These are phyloP conservation scores for Leptinotarsa peninsularis DNA, from an alignment of 2,888 invertebrate species.

Conservation along the genomic window DNA sequence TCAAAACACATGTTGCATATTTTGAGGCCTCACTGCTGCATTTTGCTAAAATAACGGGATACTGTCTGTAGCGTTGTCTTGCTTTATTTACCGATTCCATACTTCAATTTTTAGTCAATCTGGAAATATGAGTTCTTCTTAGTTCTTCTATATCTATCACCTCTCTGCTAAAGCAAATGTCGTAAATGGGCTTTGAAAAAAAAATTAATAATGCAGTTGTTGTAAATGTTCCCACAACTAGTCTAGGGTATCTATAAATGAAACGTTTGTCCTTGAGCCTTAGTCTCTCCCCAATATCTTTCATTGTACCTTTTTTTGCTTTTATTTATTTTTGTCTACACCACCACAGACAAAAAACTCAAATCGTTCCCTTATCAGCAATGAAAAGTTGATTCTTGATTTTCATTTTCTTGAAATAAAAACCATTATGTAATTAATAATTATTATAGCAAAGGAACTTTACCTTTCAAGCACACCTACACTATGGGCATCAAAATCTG, in stretches of 20 bases:
- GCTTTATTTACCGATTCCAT: conserved; percentile 89
- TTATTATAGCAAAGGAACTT: too few species aligned
- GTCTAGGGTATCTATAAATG: conserved; percentile 65
- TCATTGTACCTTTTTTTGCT: conserved; percentile 50
- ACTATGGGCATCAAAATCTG: too few species aligned
- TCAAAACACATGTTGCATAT: conserved; percentile 86
- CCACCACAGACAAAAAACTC: conserved; percentile 82
- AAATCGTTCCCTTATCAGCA: conserved; percentile 77
- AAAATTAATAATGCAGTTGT: conserved; percentile 70
- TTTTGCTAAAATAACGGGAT: conserved; percentile 79
- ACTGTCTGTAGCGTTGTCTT: conserved; percentile 77
- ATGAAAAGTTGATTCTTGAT: conserved; percentile 82
- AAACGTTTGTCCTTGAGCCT: conserved; percentile 47
- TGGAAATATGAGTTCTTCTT: conserved; percentile 47
- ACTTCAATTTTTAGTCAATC: conserved; percentile 45
- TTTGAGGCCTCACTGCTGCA: conserved; percentile 76
- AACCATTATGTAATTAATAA: conserved; percentile 32
- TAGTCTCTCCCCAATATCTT: conserved; percentile 26
- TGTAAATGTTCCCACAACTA: conserved; percentile 71
- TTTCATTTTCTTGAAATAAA: conserved; percentile 76
- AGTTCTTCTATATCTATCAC: conserved; percentile 53
- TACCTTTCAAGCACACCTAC: too few species aligned
- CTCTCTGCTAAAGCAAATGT: conserved; percentile 68
- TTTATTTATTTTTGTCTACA: conserved; percentile 71
- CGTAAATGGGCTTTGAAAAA: conserved; percentile 81